phyloP scores from a whole-genome alignment of 2,888 invertebrate species.

The Linyphia triangularis region DNA sequence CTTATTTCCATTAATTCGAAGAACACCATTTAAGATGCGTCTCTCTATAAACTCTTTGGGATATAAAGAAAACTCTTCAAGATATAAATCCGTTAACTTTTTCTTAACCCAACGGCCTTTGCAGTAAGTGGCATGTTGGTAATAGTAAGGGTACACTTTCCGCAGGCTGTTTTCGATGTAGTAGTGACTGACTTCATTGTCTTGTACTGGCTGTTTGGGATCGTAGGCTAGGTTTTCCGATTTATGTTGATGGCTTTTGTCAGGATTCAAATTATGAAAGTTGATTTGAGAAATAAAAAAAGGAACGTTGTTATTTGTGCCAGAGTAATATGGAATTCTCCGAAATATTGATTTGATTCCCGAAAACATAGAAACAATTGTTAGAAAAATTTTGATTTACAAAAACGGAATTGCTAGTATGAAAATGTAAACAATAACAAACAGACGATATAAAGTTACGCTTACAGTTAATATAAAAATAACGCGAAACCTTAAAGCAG shows the following conservation, averaged over 20 bases:
- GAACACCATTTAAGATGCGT: slow-evolving; percentile 63
- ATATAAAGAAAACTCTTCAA: slow-evolving; percentile 93
- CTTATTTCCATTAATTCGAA: slow-evolving; percentile 81
- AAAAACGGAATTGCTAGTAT: neutral
- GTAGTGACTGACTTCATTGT: slow-evolving; percentile 82
- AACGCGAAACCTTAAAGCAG: too few species aligned
- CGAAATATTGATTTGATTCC: neutral
- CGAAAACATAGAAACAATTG: neutral
- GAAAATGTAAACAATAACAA: neutral
- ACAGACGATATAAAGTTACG: neutral
- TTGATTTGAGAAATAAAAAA: neutral
- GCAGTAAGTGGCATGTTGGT: slow-evolving; percentile 96
- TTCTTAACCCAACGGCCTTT: slow-evolving; percentile 98
- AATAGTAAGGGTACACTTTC: slow-evolving; percentile 98
- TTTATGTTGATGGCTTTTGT: neutral
- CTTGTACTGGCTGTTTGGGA: neutral
- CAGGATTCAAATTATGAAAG: neutral
- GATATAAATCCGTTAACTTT: slow-evolving; percentile 94
- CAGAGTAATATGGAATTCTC: neutral
- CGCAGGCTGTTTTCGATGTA: slow-evolving; percentile 96
- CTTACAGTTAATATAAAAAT: too few species aligned
- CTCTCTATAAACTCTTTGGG: slow-evolving; percentile 89
- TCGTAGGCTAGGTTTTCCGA: too few species aligned
- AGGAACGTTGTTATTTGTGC: neutral
- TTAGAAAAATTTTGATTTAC: too few species aligned